Base-by-base conservation (phyloP, 2,113 vertebrate species). In the Dipodomys ordii region DNA sequence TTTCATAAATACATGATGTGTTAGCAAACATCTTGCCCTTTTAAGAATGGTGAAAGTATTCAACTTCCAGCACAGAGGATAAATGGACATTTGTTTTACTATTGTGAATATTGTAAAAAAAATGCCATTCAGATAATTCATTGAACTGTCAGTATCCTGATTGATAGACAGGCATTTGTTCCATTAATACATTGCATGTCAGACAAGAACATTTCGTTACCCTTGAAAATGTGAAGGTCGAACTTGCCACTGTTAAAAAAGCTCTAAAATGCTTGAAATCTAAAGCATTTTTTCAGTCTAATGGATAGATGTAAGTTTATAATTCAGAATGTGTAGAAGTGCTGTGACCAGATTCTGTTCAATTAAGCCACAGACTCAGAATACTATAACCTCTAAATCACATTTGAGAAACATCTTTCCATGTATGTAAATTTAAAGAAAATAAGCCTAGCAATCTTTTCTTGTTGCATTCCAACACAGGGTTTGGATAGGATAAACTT, bases 11-110 rank as follows among this genome's bases (percentile, higher is more conserved):
- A 96, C 96, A 97, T 94, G 97, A 95, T 97, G 96, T 97, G 90
- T 96, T 88, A 97, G 97, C 97, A 96, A 98, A 95, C 95, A 97
- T 97, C 87, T 97, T 96, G 98, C 96, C 94, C 87, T 90, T 97
- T 96, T 93, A 97, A 97, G 94, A 96, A 97, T 94, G 65, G 78
- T 97, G 60, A 93, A 97, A 97, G 92, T 57, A 76, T 87, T 94
- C 89, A 96, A 96, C 90, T 98, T 97, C 92, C 95, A 94, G 94
- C 95, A 96, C 97, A 91, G 91, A 91, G 83, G 96, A 83, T 94
- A 97, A 97, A 98, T 97, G 97, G 92, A 96, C 95, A 96, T 2
- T 13, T 94, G 87, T 96, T 96, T 97, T 97, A 95, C 87, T 90
- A 95, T 96, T 96, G 88, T 86, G 72, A 83, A 94, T 53, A 95